Base-by-base conservation (phyloP, 2,797 vertebrate species). In the Lacerta viridis region DNA sequence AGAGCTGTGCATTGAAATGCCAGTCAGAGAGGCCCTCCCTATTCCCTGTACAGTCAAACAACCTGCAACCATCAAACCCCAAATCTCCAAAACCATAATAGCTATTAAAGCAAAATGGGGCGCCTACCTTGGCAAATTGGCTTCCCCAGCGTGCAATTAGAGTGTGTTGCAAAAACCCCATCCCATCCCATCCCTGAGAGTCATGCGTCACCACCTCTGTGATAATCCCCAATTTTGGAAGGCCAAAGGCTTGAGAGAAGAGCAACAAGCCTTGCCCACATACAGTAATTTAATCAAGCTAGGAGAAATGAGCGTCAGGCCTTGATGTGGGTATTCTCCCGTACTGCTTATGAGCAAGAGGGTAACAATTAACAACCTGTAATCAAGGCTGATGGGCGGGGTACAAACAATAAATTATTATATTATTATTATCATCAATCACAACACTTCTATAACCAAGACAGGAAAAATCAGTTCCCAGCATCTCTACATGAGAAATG, bases 61-160 rank as follows among this genome's bases (percentile, higher is more conserved):
- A 55, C 50, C 50, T 55, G 50, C 50, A 15, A 55, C 13, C 64
- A 94, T 3, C 33, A 46, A 33, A 15, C 8, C 2, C 36, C 8
- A 15, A 46, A 18, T 72, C 55, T 74, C 74, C 23, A 74, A 46
- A 36, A 17, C 0, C 1, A 25, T 55, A 64, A 5, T 18, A 8
- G 68, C 59, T 84, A 75, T 80, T 50, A 55, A 80, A 84, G n/a
- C n/a, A 64, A 46, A 6, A 20, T 69, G 36, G 46, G 10, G 2
- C 55, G 17, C 27, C 68, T 84, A 25, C n/a, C 3, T 25, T n/a
- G 18, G 33, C 18, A 39, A 82, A 86, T 2, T 11, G 8, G 59
- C 27, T 41, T 80, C 39, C 83, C 80, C 39, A 89, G n/a, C 85
- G 66, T 90, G n/a, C 69, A 90, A 90, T 91, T 90, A 92, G 0